phyloP scores from a whole-genome alignment of 2,797 vertebrate species.

The Macrochelys suwanniensis region DNA sequence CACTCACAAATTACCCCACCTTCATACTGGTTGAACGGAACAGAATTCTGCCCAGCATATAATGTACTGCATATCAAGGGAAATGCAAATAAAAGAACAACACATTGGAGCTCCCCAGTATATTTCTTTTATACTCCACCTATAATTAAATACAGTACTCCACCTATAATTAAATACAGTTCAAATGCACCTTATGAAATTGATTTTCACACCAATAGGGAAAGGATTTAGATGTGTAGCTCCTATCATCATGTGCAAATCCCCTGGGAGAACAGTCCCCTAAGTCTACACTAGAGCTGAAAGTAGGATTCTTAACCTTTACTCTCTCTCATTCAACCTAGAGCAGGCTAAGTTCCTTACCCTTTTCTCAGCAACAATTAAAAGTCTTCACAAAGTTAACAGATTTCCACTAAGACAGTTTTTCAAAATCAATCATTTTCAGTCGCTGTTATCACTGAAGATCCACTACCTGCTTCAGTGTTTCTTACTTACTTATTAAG shows the following conservation, averaged over 20 bases:
- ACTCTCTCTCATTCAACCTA: slow-evolving; percentile 47
- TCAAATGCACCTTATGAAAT: slow-evolving; percentile 40
- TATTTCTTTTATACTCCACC: not conserved
- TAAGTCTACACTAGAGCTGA: slow-evolving; percentile 42
- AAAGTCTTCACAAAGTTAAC: slow-evolving; percentile 48
- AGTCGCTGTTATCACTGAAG: slow-evolving; percentile 12
- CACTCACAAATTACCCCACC: not conserved
- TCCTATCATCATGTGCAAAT: slow-evolving; percentile 29
- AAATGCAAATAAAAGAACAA: not conserved
- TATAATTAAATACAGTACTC: slow-evolving; percentile 24
- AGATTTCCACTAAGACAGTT: not conserved
- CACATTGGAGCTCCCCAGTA: not conserved
- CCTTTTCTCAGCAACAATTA: slow-evolving; percentile 46
- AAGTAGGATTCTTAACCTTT: slow-evolving; percentile 63
- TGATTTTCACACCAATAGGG: slow-evolving; percentile 23
- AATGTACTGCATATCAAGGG: not conserved
- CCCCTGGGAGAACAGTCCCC: slow-evolving; percentile 39
- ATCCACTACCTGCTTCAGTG: slow-evolving; percentile 3
- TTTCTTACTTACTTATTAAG: slow-evolving; percentile 63
- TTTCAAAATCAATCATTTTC: slow-evolving; percentile 41
- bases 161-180: slow-evolving; percentile 38
- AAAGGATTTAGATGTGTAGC: slow-evolving; percentile 48
- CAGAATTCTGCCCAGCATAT: not conserved
- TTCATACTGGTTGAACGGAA: not conserved
- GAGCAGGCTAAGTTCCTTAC: slow-evolving; percentile 25